Conservation (phyloP, 2,113 vertebrate species). For the Chaetorhynchus papuensis region DNA sequence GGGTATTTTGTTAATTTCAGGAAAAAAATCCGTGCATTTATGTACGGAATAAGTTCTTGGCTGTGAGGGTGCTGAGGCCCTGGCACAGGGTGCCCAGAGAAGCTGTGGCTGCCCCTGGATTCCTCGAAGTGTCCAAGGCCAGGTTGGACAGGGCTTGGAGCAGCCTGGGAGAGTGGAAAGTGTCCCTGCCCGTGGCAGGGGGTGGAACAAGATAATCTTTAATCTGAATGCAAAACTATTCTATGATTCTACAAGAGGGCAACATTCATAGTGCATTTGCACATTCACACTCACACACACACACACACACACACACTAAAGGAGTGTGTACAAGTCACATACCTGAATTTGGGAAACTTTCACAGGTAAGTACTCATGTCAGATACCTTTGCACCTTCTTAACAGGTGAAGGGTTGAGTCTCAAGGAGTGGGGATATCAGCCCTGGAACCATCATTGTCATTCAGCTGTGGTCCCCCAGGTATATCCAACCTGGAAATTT, state of each 20-base stretch:
- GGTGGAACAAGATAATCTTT: background rate
- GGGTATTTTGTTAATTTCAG: background rate
- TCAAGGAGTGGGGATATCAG: background rate
- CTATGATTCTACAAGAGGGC: background rate
- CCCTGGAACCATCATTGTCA: no score
- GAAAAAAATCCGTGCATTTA: rapidly evolving
- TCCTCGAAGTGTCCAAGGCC: background rate
- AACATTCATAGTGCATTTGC: background rate
- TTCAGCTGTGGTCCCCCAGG: background rate
- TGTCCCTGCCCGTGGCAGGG: background rate
- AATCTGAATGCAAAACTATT: background rate
- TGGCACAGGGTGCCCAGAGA: background rate
- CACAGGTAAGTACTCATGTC: background rate
- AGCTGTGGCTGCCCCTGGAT: background rate
- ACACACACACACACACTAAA: background rate
- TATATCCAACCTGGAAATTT: background rate
- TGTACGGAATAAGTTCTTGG: background rate
- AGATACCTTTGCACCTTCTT: no score
- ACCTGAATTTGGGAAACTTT: background rate
- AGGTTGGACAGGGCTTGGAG: background rate
- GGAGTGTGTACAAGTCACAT: background rate
- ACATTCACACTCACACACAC: background rate
- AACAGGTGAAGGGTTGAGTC: background rate
- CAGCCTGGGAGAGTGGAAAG: background rate
- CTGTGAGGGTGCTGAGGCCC: background rate